These are phyloP conservation scores for Druon quercuslanigerum DNA, from an alignment of 1,140 invertebrate species.

Conservation along the genomic window DNA sequence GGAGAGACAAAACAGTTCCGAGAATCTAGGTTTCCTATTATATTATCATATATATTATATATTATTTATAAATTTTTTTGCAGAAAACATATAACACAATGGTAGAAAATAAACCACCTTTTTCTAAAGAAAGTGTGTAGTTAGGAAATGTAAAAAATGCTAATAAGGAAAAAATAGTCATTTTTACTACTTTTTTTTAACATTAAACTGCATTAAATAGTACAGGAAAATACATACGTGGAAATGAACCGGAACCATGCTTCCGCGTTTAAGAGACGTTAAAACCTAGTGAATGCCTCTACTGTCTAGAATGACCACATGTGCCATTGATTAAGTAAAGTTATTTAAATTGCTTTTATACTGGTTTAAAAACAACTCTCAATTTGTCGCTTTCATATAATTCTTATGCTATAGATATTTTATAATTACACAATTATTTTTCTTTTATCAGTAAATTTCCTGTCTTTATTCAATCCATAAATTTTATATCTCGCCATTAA, in stretches of 20 bases:
- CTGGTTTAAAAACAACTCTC: not conserved
- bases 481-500: too few species aligned
- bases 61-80: too few species aligned
- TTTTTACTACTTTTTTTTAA: too few species aligned
- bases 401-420: not conserved
- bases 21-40: too few species aligned
- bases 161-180: too few species aligned
- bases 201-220: not conserved
- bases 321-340: conserved; percentile 9
- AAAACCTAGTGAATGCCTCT: not conserved
- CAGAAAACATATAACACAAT: too few species aligned
- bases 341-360: conserved; percentile 13
- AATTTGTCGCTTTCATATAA: not conserved
- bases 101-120: too few species aligned
- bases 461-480: too few species aligned
- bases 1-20: too few species aligned
- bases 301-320: conserved; percentile 25
- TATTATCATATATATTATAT: too few species aligned
- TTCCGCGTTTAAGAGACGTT: not conserved
- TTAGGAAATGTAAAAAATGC: too few species aligned
- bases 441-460: not conserved
- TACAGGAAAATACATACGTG: not conserved
- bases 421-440: not conserved
- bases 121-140: too few species aligned
- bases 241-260: not conserved